These are phyloP conservation scores for Sapajus apella DNA, from an alignment of 2,113 vertebrate species.

Conservation along the genomic window DNA sequence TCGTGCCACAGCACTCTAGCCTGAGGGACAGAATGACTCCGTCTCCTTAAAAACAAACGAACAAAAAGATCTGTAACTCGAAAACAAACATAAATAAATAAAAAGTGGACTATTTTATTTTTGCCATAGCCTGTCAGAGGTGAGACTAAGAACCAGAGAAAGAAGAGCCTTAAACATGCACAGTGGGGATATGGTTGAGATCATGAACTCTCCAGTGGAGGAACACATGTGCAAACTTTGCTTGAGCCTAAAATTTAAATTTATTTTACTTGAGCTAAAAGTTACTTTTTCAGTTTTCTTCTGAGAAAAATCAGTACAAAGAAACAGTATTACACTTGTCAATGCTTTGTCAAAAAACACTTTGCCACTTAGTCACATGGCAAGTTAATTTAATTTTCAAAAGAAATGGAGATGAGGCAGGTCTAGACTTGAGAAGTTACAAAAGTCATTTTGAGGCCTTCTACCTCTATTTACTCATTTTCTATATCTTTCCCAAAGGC, in stretches of 20 bases:
- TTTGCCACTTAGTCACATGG: not conserved
- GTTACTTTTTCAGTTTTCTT: not conserved
- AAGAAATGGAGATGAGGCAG: not conserved
- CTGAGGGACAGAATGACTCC: too few species aligned
- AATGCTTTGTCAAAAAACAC: not conserved
- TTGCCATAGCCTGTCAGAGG: too few species aligned
- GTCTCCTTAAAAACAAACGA: too few species aligned
- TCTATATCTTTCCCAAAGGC: not conserved
- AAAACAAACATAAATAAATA: not conserved
- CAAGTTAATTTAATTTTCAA: not conserved
- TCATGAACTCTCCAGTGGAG: not conserved
- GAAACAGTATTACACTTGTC: not conserved
- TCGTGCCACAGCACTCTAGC: too few species aligned
- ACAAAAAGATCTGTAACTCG: not conserved
- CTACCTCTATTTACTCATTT: not conserved
- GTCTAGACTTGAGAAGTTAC: not conserved
- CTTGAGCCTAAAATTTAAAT: not conserved
- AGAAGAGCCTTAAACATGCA: accelerated
- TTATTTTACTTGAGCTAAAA: not conserved
- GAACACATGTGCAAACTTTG: not conserved
- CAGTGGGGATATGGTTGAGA: not conserved
- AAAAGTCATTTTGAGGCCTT: not conserved
- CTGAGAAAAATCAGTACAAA: not conserved
- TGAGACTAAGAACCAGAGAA: accelerated
- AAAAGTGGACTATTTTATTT: too few species aligned